A percentile compares a stretch with the other conserved stretches of the same genome.
Evolutionary conservation across 2,888 invertebrate genomes (phyloP).

Genomic region (Allygus modestus): DNA sequence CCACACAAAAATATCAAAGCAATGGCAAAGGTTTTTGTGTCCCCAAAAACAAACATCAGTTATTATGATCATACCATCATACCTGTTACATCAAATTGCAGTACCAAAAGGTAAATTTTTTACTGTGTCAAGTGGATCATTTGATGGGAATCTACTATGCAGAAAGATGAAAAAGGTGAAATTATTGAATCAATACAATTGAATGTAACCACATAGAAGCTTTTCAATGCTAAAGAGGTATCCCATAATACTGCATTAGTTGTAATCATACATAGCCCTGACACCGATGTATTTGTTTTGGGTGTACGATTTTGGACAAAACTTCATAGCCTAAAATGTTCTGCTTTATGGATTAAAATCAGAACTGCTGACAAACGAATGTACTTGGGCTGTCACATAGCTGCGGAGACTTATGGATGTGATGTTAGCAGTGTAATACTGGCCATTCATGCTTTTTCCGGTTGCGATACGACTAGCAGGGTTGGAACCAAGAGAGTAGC

Average conservation of each 20-base stretch:
- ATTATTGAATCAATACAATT: slow-evolving; percentile 21
- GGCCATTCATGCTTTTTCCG: slow-evolving; percentile 2
- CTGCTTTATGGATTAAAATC: slow-evolving; percentile 53
- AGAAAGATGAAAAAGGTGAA: background rate
- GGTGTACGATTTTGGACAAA: slow-evolving; percentile 36
- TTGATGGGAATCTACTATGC: slow-evolving; percentile 38
- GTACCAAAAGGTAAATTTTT: slow-evolving; percentile 42
- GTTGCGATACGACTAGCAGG: slow-evolving; percentile 11
- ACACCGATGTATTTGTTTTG: slow-evolving; percentile 35
- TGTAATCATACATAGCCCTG: slow-evolving; percentile 41
- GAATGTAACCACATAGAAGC: background rate
- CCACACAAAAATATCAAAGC: slow-evolving; percentile 13
- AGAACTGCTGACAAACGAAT: slow-evolving; percentile 14
- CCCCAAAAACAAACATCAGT: slow-evolving; percentile 10
- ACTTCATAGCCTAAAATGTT: background rate
- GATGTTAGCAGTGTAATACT: background rate
- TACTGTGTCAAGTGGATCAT: slow-evolving; percentile 32
- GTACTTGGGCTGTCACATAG: slow-evolving; percentile 1
- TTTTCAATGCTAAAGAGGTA: slow-evolving; percentile 49
- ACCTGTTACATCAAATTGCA: slow-evolving; percentile 35
- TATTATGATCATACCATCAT: slow-evolving; percentile 51
- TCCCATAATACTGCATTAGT: slow-evolving; percentile 19
- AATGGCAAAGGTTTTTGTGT: slow-evolving; percentile 47
- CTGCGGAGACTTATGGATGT: slow-evolving; percentile 18
- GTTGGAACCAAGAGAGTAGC: background rate